Percentiles rank a stretch among this genome's conserved stretches.
Evolutionary conservation across 2,888 invertebrate species (phyloP).

Genomic region (Sabatieria punctata): DNA sequence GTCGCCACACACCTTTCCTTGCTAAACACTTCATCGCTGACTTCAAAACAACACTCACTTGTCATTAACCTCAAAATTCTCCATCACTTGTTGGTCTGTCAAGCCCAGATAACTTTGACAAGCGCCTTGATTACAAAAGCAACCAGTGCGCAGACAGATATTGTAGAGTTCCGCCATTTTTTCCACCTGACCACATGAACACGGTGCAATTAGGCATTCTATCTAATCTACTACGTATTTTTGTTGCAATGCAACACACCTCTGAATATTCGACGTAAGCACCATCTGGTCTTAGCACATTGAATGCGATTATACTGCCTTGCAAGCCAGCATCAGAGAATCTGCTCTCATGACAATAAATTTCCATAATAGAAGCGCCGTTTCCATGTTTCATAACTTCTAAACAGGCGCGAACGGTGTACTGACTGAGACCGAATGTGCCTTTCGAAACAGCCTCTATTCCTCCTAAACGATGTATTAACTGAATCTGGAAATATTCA

Average conservation of each 20-base stretch:
- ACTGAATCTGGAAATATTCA: no score
- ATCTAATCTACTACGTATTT: not conserved
- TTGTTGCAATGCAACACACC: slow-evolving; percentile 38
- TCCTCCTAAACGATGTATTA: no score
- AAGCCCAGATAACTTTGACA: slow-evolving; percentile 62
- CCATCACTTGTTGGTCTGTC: slow-evolving; percentile 49
- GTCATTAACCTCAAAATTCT: slow-evolving; percentile 49
- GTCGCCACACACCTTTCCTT: slow-evolving; percentile 25
- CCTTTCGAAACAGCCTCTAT: no score
- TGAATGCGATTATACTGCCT: slow-evolving; percentile 75
- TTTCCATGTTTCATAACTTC: no score
- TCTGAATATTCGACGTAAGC: slow-evolving; percentile 70
- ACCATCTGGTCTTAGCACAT: slow-evolving; percentile 57
- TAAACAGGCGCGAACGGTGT: no score
- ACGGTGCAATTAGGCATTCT: no score
- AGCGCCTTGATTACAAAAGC: slow-evolving; percentile 89
- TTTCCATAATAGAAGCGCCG: slow-evolving; percentile 47
- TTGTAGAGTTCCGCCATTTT: slow-evolving; percentile 70
- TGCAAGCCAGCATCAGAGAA: slow-evolving; percentile 49
- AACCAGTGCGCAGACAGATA: slow-evolving; percentile 73
- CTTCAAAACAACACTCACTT: not conserved
- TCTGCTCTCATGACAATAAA: slow-evolving; percentile 54
- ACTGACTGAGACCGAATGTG: no score
- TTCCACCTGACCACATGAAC: slow-evolving; percentile 49
- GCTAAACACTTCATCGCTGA: slow-evolving; percentile 10